Conservation (phyloP, 2,797 vertebrate species). For the Rhabdomys pumilio region DNA sequence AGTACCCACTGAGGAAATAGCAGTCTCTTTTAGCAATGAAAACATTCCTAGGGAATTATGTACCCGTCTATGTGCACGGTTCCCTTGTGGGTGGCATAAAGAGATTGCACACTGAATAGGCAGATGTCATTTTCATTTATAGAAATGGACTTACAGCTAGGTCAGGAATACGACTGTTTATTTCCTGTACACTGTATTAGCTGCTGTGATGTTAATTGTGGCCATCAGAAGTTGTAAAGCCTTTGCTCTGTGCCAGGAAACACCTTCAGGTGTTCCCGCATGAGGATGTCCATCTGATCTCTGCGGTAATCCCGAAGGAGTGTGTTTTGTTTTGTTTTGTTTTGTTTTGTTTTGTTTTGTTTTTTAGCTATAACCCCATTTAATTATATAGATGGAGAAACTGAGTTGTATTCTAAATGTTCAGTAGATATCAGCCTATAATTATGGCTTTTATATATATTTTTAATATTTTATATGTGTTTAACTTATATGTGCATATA, state of each 20-base stretch:
- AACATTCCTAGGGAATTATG: not conserved
- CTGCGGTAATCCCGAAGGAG: not conserved
- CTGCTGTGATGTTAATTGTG: fast-evolving
- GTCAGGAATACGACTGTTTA: not conserved
- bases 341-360: not conserved
- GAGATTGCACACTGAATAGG: not conserved
- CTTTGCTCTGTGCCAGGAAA: not conserved
- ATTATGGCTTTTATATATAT: not conserved
- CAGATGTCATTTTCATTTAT: not conserved
- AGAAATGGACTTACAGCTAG: not conserved
- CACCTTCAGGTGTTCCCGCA: not conserved
- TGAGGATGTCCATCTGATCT: not conserved
- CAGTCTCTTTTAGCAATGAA: not conserved
- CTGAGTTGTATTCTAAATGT: not conserved
- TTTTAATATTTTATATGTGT: not conserved
- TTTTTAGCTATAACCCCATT: not conserved
- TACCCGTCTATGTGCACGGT: fast-evolving
- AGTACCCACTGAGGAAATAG: not conserved
- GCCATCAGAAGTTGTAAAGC: not conserved
- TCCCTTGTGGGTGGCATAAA: too few species aligned
- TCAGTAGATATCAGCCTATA: not conserved
- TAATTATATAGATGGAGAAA: not conserved
- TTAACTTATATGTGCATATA: not conserved
- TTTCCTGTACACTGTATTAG: not conserved
- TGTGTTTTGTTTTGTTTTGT: not conserved